Evolutionary conservation across 2,888 invertebrate species (phyloP), one percentile per base, ranked within the genome.

Genomic region (Eilema sororculum): DNA sequence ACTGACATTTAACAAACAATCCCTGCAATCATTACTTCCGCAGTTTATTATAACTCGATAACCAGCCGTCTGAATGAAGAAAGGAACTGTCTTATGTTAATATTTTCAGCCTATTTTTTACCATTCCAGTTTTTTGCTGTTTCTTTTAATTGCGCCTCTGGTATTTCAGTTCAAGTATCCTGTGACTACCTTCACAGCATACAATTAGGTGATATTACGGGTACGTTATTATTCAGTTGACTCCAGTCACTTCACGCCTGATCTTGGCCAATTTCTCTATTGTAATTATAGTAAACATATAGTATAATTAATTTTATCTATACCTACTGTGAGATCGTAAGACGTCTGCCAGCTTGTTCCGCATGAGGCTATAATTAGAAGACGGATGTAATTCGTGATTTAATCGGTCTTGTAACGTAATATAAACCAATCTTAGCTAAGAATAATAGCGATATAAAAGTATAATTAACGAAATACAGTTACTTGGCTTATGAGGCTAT

Each of bases 401-500:
- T 62, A 16, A 62, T 41, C 33, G 37, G 12, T 57, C 8, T 52
- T 24, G 13, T 52, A 22, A 64, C 22, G 28, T 28, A 41, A 25
- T 65, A 41, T 3, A 28, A n/a, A 46, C 25, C 2, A 28, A 20
- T 33, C 33, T 37, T 33, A 37, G 22, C 22, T 33, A n/a, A 13
- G 13, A 33, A 61, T 61, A 60, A 52, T 52, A 52, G 57, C 57
- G 5, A 57, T 57, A 24, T 52, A 25, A 58, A 25, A 58, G 16
- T 16, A 25, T 58, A 58, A 58, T 58, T 58, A 58, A 58, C 25
- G 16, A 58, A 58, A 28, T 58, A 58, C 58, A 28, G 58, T 58
- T 58, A 58, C 58, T 58, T 58, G 24, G 13, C 24, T 25, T 58
- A 58, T 28, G 58, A 25, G 25, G 24, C 58, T 28, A 16, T 58